Evolutionary conservation across 2,888 invertebrate genomes (phyloP), one percentile per base, ranked within the genome.

Genomic region (Peribatodes rhomboidaria): DNA sequence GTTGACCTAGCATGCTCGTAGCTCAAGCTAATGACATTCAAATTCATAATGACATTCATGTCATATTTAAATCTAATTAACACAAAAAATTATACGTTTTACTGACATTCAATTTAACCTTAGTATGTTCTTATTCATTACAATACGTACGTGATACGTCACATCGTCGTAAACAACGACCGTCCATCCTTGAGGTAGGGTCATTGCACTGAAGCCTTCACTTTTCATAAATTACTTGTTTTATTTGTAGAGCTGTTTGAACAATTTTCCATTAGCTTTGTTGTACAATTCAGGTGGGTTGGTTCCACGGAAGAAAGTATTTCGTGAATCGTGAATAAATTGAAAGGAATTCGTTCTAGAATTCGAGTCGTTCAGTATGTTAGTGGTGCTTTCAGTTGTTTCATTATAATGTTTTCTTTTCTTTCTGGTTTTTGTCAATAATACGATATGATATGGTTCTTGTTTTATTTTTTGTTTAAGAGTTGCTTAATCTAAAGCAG

Each of bases 161-260:
- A 41, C 39, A 54, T 54, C 61, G 56, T 68, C 64, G 73, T 74
- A 78, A 77, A 77, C 68, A 76, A 71, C 70, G 70, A 56, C 56
- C 27, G 27, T 27, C 27, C 68, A 82, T 79, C 80, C 79, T 82
- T 81, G 80, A 78, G 68, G 42, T 69, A 49, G 69, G 83, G 80
- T 84, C 79, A 80, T 72, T 67, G 77, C 33, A 76, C 85, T 68
- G 22, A 60, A 70, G 75, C 77, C 76, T 78, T 78, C 76, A 76
- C 71, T 76, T 75, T 72, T 67, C 68, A 81, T 70, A 73, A 76
- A 75, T 77, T 72, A 77, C 72, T 70, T 56, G 66, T 77, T 46
- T 27, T 47, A 73, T 83, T 78, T 80, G 76, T 68, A 76, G 72
- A 82, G 80, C 72, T 80, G 78, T 80, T 77, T 73, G 67, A 74